A percentile compares a stretch with the other conserved stretches of the same genome.
These are phyloP conservation scores for Agonopterix alstromeriana DNA, from an alignment of 2,888 invertebrate species.

Conservation along the genomic window DNA sequence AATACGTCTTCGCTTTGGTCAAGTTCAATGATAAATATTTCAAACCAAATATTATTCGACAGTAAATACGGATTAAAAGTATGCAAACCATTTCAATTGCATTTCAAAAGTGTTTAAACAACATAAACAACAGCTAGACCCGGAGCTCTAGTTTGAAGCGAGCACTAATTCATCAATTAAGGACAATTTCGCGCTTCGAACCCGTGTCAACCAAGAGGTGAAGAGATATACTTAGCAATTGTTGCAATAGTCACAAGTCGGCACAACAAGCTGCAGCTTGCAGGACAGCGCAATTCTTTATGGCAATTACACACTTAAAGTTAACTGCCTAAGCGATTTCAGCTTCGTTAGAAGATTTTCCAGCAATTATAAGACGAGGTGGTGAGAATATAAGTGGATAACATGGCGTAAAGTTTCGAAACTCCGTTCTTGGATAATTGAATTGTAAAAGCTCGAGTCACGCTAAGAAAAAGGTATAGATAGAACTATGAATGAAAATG, in stretches of 20 bases:
- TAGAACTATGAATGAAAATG: conserved; percentile 1
- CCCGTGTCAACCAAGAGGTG: conserved; percentile 25
- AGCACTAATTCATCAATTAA: conserved; percentile 56
- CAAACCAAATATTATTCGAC: no score
- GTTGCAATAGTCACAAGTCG: conserved; percentile 43
- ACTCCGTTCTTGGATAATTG: conserved; percentile 2
- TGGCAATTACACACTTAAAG: conserved; percentile 51
- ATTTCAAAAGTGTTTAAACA: no score
- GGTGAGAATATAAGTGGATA: conserved; percentile 13
- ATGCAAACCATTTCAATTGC: no score
- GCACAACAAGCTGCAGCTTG: conserved; percentile 24
- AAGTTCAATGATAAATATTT: conserved; percentile 48
- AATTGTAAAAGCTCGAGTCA: background rate
- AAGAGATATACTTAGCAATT: conserved; percentile 33
- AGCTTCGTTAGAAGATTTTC: conserved; percentile 36
- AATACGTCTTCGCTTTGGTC: conserved; percentile 31
- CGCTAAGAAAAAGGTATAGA: background rate
- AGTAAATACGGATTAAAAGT: no score
- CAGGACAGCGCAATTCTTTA: conserved; percentile 59
- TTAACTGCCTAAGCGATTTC: conserved; percentile 35
- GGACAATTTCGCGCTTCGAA: conserved; percentile 61
- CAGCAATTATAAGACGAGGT: conserved; percentile 27
- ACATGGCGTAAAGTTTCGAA: conserved; percentile 16
- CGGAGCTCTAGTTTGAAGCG: background rate
- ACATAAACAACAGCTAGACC: no score